phyloP scores from a whole-genome alignment of 2,113 vertebrate species.

The Tretioscincus oriximinensis region DNA sequence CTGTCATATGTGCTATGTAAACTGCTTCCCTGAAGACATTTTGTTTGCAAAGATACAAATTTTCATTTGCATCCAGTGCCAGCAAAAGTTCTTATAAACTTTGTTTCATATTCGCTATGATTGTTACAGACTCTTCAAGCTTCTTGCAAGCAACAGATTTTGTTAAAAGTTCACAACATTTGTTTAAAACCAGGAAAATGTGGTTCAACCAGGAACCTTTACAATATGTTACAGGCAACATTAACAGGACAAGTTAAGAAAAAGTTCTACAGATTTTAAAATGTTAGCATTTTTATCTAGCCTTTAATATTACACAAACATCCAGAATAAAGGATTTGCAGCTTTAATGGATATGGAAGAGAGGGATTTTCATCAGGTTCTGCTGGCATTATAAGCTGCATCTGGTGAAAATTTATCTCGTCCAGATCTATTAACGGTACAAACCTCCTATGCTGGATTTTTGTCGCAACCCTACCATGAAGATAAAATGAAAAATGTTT shows the following conservation, averaged over 20 bases:
- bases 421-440: too few species aligned
- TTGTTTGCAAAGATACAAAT: too few species aligned
- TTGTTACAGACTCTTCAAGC: neutral
- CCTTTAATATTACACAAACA: neutral
- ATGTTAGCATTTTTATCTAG: neutral
- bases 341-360: too few species aligned
- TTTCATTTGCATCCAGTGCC: too few species aligned
- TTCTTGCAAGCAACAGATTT: neutral
- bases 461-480: too few species aligned
- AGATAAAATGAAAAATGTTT: neutral
- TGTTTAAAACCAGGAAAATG: neutral
- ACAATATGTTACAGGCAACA: neutral
- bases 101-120: neutral
- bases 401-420: too few species aligned
- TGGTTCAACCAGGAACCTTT: neutral
- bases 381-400: too few species aligned
- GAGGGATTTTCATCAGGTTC: too few species aligned
- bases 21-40: neutral
- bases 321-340: too few species aligned
- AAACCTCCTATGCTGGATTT: too few species aligned
- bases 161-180: neutral
- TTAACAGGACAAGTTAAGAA: neutral
- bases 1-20: neutral
- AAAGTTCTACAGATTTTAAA: neutral
- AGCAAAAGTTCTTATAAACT: too few species aligned